Percentiles rank a stretch among this genome's conserved stretches.
These are phyloP conservation scores for Enteromius paludinosus DNA, from an alignment of 2,797 vertebrate species.

Conservation along the genomic window DNA sequence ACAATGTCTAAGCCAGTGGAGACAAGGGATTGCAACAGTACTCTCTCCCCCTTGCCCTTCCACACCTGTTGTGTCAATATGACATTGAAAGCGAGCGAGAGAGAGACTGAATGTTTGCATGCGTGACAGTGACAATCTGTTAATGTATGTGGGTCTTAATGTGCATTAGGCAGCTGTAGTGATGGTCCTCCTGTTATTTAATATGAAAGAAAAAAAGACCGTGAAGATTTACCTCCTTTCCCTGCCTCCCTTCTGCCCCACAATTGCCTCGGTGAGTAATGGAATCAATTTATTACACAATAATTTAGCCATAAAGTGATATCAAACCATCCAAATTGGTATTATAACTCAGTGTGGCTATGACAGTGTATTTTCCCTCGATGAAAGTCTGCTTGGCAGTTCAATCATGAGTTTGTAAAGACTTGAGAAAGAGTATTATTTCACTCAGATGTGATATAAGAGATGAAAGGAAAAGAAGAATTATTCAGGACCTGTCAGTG, in stretches of 20 bases:
- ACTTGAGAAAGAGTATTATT: slow-evolving; percentile 43
- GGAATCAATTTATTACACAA: slow-evolving; percentile 54
- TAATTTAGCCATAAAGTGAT: slow-evolving; percentile 55
- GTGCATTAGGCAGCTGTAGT: slow-evolving; percentile 37
- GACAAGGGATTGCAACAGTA: slow-evolving; percentile 9
- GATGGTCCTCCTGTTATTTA: slow-evolving; percentile 32
- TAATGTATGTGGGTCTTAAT: slow-evolving; percentile 45
- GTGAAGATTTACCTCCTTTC: slow-evolving; percentile 42
- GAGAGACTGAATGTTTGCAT: slow-evolving; percentile 23
- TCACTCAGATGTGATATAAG: slow-evolving; percentile 63
- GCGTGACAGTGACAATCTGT: slow-evolving; percentile 48
- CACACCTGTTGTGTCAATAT: slow-evolving; percentile 84
- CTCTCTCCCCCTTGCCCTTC: slow-evolving; percentile 53
- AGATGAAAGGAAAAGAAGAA: not conserved
- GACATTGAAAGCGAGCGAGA: slow-evolving; percentile 64
- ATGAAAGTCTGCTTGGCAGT: slow-evolving; percentile 21
- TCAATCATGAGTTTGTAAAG: slow-evolving; percentile 9
- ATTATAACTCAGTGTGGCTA: slow-evolving; percentile 43
- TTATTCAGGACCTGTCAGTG: slow-evolving; percentile 60
- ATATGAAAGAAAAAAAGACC: slow-evolving; percentile 20
- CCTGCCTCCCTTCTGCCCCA: slow-evolving; percentile 22
- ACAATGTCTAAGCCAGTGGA: slow-evolving; percentile 29
- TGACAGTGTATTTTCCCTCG: slow-evolving; percentile 40
- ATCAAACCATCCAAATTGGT: slow-evolving; percentile 47
- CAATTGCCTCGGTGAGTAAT: slow-evolving; percentile 47